Base-by-base conservation (phyloP, 2,113 vertebrate genomes). In the Rhombomys opimus region DNA sequence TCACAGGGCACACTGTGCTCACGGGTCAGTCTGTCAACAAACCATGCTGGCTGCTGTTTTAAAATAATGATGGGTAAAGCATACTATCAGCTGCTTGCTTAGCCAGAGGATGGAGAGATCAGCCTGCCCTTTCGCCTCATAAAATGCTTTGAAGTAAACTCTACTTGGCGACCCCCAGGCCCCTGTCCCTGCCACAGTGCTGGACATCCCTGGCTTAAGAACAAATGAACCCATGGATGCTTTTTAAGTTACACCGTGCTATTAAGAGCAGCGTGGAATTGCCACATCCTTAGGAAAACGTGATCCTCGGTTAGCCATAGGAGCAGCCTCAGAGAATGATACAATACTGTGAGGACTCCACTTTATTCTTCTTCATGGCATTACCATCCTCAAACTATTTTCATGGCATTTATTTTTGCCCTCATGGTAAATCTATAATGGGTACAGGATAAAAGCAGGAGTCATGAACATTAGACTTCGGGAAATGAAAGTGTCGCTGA, bases 381-480 rank as follows among this genome's bases (percentile, higher is more conserved):
- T 90, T 52, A 87, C 22, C 72, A 61, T 85, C 81, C 93, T 94
- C 78, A 95, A 54, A 77, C 46, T 68, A 63, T 35, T 61, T 92
- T 90, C 76, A 88, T 75, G 52, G 68, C 12, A 68, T 11, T n/a
- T 84, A 86, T 86, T 95, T 80, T 93, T 38, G 86, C 57, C 38
- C 32, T 92, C 22, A 68, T 25, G 77, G 52, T 22, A 90, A 88
- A 90, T 93, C 80, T 88, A 87, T 73, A 77, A 94, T 38, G 35
- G 59, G 93, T 86, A 5, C 23, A 90, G 65, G 59, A 96, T 95
- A 88, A 97, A 93, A 96, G 65, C 68, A 93, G 10, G 41, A 82
- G 41, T 63, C 15, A 63, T 70, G 91, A 90, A 91, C 61, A 91
- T 0, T 89, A 27, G 93, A 68, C 59, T 84, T 54, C 38, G 59